Conservation (phyloP, 1,140 invertebrate genomes). For the Diorhabda elongata region DNA sequence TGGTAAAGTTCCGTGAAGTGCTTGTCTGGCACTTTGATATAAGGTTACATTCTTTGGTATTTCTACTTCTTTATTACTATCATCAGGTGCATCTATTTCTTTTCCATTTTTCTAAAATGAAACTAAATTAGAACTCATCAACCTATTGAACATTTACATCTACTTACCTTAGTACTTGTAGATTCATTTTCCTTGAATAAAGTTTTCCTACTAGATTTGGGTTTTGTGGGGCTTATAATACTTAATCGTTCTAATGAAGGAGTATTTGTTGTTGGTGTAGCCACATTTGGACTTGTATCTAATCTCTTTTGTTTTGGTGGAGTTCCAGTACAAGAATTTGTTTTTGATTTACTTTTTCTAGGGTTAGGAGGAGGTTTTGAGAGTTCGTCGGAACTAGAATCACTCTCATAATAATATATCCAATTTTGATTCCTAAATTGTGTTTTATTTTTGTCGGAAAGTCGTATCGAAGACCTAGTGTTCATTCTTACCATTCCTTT, state of each 20-base stretch:
- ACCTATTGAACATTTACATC: not conserved
- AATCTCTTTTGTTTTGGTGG: slow-evolving; percentile 40
- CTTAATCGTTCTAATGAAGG: slow-evolving; percentile 31
- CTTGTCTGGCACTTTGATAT: slow-evolving; percentile 58
- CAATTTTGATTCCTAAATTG: not conserved
- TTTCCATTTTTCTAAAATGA: not conserved
- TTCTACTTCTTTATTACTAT: not conserved
- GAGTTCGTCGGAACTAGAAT: slow-evolving; percentile 3
- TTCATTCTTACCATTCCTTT: slow-evolving; percentile 5
- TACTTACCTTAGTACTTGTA: not conserved
- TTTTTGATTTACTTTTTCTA: slow-evolving; percentile 24
- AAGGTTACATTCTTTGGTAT: slow-evolving; percentile 24
- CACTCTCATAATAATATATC: not conserved
- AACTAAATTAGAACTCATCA: not conserved
- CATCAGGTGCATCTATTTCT: not conserved
- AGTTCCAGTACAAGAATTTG: slow-evolving; percentile 26
- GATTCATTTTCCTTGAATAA: slow-evolving; percentile 22
- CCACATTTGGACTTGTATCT: not conserved
- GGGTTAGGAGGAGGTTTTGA: slow-evolving; percentile 12
- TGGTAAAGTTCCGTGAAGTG: slow-evolving; percentile 67
- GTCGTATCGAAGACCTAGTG: slow-evolving; percentile 12
- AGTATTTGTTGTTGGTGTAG: not conserved
- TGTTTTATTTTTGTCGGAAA: not conserved
- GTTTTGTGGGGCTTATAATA: slow-evolving; percentile 32
- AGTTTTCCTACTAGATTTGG: slow-evolving; percentile 13